phyloP scores from a whole-genome alignment of 2,797 vertebrate species.

The Eulemur rubriventer region DNA sequence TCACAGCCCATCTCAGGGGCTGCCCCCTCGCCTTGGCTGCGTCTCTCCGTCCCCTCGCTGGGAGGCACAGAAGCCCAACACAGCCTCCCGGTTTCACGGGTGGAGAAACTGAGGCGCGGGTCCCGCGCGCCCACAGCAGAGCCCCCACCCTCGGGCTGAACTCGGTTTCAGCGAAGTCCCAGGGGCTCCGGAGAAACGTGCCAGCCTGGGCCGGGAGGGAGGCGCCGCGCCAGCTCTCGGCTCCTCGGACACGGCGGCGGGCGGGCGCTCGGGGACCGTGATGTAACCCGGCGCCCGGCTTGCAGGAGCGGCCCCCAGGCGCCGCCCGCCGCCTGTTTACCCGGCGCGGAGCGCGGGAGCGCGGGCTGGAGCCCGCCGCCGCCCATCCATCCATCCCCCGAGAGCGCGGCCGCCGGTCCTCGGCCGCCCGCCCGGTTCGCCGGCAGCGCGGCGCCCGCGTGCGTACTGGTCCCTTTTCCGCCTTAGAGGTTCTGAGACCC shows the following conservation, averaged over 20 bases:
- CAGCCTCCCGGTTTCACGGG: neutral
- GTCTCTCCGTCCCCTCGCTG: too few species aligned
- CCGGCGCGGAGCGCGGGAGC: fast-evolving
- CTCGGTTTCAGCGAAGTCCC: neutral
- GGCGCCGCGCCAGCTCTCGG: neutral
- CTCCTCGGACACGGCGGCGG: neutral
- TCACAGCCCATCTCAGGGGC: neutral
- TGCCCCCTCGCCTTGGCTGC: neutral
- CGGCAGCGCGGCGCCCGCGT: neutral
- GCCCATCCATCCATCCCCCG: neutral
- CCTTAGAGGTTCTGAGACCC: neutral
- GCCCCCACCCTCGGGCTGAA: neutral
- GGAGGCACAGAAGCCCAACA: neutral
- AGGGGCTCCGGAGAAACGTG: neutral
- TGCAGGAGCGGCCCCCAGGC: constrained; percentile 51
- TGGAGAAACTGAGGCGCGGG: neutral
- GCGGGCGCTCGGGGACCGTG: constrained; percentile 23
- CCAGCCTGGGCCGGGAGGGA: neutral
- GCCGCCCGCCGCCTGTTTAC: neutral
- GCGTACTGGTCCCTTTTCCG: neutral
- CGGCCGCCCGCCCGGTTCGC: fast-evolving
- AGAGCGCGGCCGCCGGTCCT: fast-evolving
- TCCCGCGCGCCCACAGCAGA: neutral
- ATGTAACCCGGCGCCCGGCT: constrained; percentile 33
- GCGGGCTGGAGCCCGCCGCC: neutral